Conservation (phyloP, 2,888 invertebrate species). For the Scaeva pyrastri region DNA sequence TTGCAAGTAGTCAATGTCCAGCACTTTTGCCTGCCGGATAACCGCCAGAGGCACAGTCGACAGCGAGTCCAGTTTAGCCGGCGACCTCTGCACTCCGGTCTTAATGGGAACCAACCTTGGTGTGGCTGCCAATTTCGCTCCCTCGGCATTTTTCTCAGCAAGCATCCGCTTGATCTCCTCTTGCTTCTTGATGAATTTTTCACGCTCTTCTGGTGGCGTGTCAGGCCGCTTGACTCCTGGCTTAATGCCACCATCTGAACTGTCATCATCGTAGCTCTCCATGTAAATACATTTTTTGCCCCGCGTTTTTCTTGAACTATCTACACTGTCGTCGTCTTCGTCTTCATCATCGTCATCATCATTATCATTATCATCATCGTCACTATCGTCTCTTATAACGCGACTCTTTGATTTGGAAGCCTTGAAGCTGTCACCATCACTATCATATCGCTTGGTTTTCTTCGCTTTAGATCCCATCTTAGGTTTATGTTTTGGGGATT, state of each 20-base stretch:
- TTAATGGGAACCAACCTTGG: slow-evolving; percentile 82
- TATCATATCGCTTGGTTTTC: slow-evolving; percentile 80
- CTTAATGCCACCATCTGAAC: slow-evolving; percentile 83
- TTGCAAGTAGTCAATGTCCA: slow-evolving; percentile 83
- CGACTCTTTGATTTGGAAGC: slow-evolving; percentile 86
- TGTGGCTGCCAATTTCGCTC: slow-evolving; percentile 82
- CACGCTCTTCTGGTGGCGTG: slow-evolving; percentile 84
- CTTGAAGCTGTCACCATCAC: slow-evolving; percentile 83
- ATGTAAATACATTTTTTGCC: slow-evolving; percentile 83
- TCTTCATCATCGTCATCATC: slow-evolving; percentile 84
- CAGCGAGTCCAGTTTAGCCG: slow-evolving; percentile 80
- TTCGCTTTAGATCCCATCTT: slow-evolving; percentile 75
- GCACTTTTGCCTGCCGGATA: slow-evolving; percentile 83
- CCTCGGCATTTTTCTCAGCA: slow-evolving; percentile 83
- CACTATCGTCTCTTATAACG: slow-evolving; percentile 91
- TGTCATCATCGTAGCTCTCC: slow-evolving; percentile 83
- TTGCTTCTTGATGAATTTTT: slow-evolving; percentile 83
- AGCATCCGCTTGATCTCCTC: slow-evolving; percentile 84
- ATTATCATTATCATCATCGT: too few relatives aligned
- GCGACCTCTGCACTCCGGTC: slow-evolving; percentile 77
- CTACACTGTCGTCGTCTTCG: slow-evolving; percentile 85
- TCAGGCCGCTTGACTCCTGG: slow-evolving; percentile 84
- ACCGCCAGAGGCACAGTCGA: slow-evolving; percentile 83
- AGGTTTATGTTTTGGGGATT: slow-evolving; percentile 80
- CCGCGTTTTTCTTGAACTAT: slow-evolving; percentile 82